Conservation (phyloP, 2,888 invertebrate genomes). For the Ephialtes manifestator region DNA sequence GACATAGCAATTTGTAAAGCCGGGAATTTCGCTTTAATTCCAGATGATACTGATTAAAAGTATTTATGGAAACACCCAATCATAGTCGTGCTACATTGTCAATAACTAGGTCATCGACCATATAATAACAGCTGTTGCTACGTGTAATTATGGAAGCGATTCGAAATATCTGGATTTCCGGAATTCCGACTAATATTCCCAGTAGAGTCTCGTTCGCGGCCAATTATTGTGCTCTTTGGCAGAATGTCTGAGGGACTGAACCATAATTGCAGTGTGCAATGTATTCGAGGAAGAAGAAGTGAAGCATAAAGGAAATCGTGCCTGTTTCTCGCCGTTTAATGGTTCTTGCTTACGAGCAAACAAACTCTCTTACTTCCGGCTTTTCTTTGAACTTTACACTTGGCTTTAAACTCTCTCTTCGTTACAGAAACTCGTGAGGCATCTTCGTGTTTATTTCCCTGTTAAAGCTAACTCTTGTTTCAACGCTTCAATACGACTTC, state of each 20-base stretch:
- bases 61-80: not conserved
- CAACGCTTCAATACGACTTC: not conserved
- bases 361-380: not conserved
- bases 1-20: not conserved
- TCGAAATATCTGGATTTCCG: not conserved
- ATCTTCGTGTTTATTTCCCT: constrained; percentile 6
- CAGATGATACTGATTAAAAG: not conserved
- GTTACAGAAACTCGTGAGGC: not conserved
- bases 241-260: not conserved
- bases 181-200: constrained; percentile 2
- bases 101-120: not conserved
- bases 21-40: not conserved
- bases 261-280: constrained; percentile 16
- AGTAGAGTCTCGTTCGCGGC: not conserved
- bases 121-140: not conserved
- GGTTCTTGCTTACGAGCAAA: constrained; percentile 6
- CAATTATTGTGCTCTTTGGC: constrained; percentile 39
- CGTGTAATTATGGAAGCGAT: not conserved
- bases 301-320: constrained; percentile 27
- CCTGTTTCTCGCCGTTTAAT: not conserved
- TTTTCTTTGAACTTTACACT: not conserved
- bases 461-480: constrained; percentile 3
- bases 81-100: not conserved
- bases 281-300: not conserved
- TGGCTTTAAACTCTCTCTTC: constrained; percentile 1